Evolutionary conservation across 35 echinoderm and acorn worm species (phyloP), one percentile per base, ranked within the genome.

Genomic region (Strongylocentrotus purpuratus): DNA sequence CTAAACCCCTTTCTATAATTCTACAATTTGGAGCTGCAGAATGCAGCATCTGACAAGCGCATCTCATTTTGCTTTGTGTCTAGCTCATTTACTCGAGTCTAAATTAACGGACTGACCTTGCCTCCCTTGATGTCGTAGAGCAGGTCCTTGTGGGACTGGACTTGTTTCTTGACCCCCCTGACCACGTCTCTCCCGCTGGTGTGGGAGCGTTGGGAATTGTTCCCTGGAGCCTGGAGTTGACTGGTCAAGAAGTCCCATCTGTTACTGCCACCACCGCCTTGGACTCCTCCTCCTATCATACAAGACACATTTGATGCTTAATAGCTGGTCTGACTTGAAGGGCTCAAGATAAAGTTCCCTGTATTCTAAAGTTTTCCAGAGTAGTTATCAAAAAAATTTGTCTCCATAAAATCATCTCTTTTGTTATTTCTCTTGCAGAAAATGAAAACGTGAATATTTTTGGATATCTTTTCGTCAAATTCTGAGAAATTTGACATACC

Each of bases 181-280:
- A 98, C 95, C 94, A 92, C 94, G 46, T 86, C 89, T 94, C 93
- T 95, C 32, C 87, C 88, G 22, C 85, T 95, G 22, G 87, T 14
- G 46, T 70, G 85, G 89, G 50, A 85, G 45, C 65, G 61, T 32
- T 95, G 20, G 86, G 94, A 47, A 32, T 93, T 71, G 48, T 85
- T 15, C 28, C 94, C 90, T 11, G 92, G 45, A 35, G 97, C 59
- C 95, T 97, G 97, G 28, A 94, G 93, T 48, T 95, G 96, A 59
- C 95, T 99, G 58, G 94, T 96, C 86, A 99, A 94, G 92, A 96
- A 99, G 58, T 97, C 95, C 98, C 98, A 99, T 12, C 95, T 87
- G 48, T 95, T 90, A 60, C 91, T 96, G 85, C 46, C 28, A 94
- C 60, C 33, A 48, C 65, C 65, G 46, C 35, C 88, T 41, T 46